Evolutionary conservation across 2,888 invertebrate genomes (phyloP), one percentile per base, ranked within the genome.

Genomic region (Apoderus coryli): DNA sequence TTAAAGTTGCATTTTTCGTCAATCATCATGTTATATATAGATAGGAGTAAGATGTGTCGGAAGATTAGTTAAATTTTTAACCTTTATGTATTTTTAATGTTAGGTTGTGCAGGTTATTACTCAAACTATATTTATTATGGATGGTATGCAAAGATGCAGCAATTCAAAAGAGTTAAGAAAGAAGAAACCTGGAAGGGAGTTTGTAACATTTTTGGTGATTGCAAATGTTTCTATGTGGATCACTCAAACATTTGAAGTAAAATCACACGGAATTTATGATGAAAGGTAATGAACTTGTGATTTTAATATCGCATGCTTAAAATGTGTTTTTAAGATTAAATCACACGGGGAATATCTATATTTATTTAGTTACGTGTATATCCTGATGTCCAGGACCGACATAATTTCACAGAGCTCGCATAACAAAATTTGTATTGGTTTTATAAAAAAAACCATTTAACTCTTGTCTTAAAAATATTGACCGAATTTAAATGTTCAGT

Each of bases 221-320:
- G 64, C 72, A 42, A 84, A 84, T 53, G 71, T 81, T 4, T 74
- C 76, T 25, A 66, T 79, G 63, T 82, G 81, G 80, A 65, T 79
- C 31, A 68, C 73, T 44, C 70, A 76, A 49, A 78, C 79, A 1
- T 79, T 81, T 59, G 66, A 69, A 45, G 64, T 67, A 29, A 68
- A 67, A 48, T 63, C 64, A 25, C 60, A 65, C 22, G 64, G 64
- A 32, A 57, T 63, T 22, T 56, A 63, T 36, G 62, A 65, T 33
- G 55, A 63, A 25, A 63, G 37, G 16, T 36, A 37, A 16, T 6
- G n/a, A 7, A 19, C 6, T 19, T n/a, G 19, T 6, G 19, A n/a
- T 19, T 6, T 7, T 19, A 19, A 19, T 19, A 19, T n/a, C n/a
- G n/a, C n/a, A n/a, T n/a, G n/a, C n/a, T n/a, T n/a, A n/a, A n/a